Base-by-base conservation (phyloP, 1,140 invertebrate species). In the Aphaenogaster ashmeadi region DNA sequence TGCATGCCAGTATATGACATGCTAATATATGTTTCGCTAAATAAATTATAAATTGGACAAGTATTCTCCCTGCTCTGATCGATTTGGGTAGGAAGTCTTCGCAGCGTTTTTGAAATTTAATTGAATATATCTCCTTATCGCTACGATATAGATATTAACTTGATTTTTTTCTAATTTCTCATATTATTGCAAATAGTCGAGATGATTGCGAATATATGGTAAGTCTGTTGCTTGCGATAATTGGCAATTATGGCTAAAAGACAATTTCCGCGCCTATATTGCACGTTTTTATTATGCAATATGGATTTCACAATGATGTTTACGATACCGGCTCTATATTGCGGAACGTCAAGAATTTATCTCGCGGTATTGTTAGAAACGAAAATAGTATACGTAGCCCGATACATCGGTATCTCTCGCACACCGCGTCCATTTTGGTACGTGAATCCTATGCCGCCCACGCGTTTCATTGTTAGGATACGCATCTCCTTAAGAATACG, bases 401-500 rank as follows among this genome's bases (percentile, higher is more conserved):
- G 78, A 79, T 41, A 74, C 11, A 60, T 84, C 56, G 54, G n/a
- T 47, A 60, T 84, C 69, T 75, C 44, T 62, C 27, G 52, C 54
- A 21, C 67, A 56, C 21, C 41, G 67, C 33, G 41, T 56, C 41
- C 80, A 84, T 84, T 84, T 84, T 56, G 56, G 41, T 74, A 47
- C 41, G 67, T 47, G 77, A 87, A 50, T 87, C 21, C 21, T 64
- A n/a, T 60, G n/a, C 78, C 87, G 78, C 84, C 87, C 58, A 90
- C 84, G 60, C 54, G 27, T 50, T 41, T 80, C 58, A 88, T 78
- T 87, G 86, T 83, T 50, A 38, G 77, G 52, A 69, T 67, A 86
- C 41, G 64, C 62, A 62, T 86, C 52, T 52, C 54, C 66, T 33
- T 64, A 47, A 86, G 84, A 56, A 86, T 78, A 80, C 50, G 50